A percentile compares a stretch with the other conserved stretches of the same genome.
These are phyloP conservation scores for Cynoglossus semilaevis DNA, from an alignment of 2,113 vertebrate genomes.

Conservation along the genomic window DNA sequence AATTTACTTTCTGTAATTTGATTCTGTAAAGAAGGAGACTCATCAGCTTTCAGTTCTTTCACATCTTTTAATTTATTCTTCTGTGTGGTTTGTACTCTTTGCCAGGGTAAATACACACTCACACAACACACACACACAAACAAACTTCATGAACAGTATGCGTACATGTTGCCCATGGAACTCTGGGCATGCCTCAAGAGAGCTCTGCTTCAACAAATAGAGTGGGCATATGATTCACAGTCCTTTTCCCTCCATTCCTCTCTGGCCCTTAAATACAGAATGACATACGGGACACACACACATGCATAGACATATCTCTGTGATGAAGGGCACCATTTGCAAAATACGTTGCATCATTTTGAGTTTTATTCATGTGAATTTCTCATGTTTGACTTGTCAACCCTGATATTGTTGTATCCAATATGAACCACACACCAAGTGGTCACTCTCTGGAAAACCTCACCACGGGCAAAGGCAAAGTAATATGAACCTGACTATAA, in stretches of 20 bases:
- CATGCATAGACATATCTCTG: slow-evolving; percentile 15
- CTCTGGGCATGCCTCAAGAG: slow-evolving; percentile 38
- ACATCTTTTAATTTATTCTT: slow-evolving; percentile 27
- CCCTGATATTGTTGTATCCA: slow-evolving; percentile 52
- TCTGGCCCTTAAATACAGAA: slow-evolving; percentile 4
- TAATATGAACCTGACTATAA: slow-evolving; percentile 38
- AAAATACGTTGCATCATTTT: slow-evolving; percentile 59
- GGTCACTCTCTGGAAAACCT: slow-evolving; percentile 53
- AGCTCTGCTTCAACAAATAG: slow-evolving; percentile 22
- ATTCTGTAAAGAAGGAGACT: slow-evolving; percentile 28
- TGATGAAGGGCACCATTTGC: slow-evolving; percentile 53
- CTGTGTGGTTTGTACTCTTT: slow-evolving; percentile 19
- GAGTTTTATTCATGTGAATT: slow-evolving; percentile 63
- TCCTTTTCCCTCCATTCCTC: neutral
- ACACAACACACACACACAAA: slow-evolving; percentile 6
- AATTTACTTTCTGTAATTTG: slow-evolving; percentile 25
- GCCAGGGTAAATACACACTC: slow-evolving; percentile 7
- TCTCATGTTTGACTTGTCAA: slow-evolving; percentile 67
- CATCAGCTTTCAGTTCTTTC: slow-evolving; percentile 15
- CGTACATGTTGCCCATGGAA: slow-evolving; percentile 51
- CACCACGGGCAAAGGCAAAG: slow-evolving; percentile 72
- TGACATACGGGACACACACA: slow-evolving; percentile 5
- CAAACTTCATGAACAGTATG: slow-evolving; percentile 17
- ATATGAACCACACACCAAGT: slow-evolving; percentile 47
- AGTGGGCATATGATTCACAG: slow-evolving; percentile 54